A percentile compares a stretch with the other conserved stretches of the same genome.
Evolutionary conservation across 2,797 vertebrate species (phyloP).

Genomic region (Oreochromis grahami): DNA sequence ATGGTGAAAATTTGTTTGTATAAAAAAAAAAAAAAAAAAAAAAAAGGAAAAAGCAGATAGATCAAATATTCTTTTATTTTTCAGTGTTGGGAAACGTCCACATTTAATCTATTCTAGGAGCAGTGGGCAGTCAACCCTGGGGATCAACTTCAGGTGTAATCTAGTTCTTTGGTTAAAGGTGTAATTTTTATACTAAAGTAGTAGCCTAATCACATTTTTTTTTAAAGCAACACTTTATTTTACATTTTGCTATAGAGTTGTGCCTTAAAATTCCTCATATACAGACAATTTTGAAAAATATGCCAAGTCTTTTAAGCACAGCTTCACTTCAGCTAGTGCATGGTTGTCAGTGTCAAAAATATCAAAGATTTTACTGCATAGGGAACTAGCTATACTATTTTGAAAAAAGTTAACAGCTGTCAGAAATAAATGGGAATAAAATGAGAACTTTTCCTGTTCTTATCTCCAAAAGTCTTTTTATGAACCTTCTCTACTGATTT

Average conservation of each 20-base stretch:
- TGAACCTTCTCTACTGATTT: constrained; percentile 8
- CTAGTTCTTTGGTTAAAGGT: not conserved
- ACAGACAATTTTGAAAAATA: not conserved
- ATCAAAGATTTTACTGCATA: not conserved
- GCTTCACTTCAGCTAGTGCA: not conserved
- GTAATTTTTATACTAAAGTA: not conserved
- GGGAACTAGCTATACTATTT: not conserved
- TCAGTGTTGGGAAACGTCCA: not conserved
- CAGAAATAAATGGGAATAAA: not conserved
- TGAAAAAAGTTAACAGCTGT: not conserved
- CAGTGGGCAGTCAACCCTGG: not conserved
- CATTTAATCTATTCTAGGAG: not conserved
- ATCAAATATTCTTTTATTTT: not conserved
- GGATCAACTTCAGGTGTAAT: not conserved
- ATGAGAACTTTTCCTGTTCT: not conserved
- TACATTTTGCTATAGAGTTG: not conserved
- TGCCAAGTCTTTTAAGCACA: not conserved
- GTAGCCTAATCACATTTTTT: not conserved
- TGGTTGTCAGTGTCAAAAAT: not conserved
- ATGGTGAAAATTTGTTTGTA: not conserved
- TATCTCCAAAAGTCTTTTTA: not conserved
- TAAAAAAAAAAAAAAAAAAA: not conserved
- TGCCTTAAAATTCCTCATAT: not conserved
- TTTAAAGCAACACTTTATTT: not conserved
- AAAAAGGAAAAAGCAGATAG: not conserved